These are phyloP conservation scores for Corynorhinus townsendii DNA, from an alignment of 2,113 vertebrate genomes.

Conservation along the genomic window DNA sequence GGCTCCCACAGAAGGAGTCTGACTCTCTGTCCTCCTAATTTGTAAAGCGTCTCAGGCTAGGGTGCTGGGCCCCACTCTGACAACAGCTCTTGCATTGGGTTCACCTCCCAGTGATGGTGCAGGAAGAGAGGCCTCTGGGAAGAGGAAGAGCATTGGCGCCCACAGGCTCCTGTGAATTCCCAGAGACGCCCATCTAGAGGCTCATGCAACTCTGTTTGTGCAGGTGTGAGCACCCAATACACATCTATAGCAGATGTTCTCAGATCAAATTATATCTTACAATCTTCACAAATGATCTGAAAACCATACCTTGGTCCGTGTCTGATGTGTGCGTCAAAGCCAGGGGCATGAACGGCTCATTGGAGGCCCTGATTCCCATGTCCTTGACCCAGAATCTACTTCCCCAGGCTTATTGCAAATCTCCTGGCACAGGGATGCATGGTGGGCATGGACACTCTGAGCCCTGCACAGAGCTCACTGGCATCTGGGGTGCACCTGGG, in stretches of 20 bases:
- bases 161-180: background rate
- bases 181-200: background rate
- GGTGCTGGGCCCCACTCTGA: background rate
- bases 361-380: rapidly evolving
- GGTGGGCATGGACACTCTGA: background rate
- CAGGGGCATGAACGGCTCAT: background rate
- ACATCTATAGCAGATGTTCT: too few species aligned
- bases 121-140: background rate
- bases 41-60: background rate
- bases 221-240: rapidly evolving
- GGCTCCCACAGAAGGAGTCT: background rate
- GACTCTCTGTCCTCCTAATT: background rate
- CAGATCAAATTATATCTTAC: background rate
- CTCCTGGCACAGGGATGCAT: too few species aligned
- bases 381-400: background rate
- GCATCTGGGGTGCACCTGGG: background rate
- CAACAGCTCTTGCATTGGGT: background rate
- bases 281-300: background rate
- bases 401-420: background rate
- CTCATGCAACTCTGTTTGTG: background rate
- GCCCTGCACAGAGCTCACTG: rapidly evolving
- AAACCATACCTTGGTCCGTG: background rate
- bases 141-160: background rate
- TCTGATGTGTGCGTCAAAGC: too few species aligned
- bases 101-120: background rate